Percentiles rank a stretch among this genome's conserved stretches.
Conservation (phyloP, 2,888 invertebrate species). For the Azorinus chamasolen region DNA sequence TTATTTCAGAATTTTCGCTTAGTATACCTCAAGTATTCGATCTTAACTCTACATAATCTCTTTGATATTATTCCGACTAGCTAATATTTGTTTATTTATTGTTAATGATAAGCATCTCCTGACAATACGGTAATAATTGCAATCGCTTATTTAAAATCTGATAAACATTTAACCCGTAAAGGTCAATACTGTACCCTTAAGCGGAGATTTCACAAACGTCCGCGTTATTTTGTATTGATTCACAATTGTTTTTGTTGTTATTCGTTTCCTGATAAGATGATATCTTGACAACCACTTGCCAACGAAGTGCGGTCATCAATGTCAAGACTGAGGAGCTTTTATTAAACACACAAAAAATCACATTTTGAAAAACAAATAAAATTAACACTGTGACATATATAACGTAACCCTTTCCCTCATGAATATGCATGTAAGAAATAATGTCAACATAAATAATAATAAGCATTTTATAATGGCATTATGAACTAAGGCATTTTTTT, state of each 20-base stretch:
- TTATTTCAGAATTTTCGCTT: too few relatives aligned
- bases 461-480: too few relatives aligned
- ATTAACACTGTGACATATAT: too few relatives aligned
- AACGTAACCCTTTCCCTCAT: too few relatives aligned
- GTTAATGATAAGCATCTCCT: constrained; percentile 45
- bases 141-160: neutral
- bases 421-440: too few relatives aligned
- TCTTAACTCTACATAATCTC: neutral
- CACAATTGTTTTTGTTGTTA: constrained; percentile 27
- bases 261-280: constrained; percentile 21
- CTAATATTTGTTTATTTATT: constrained; percentile 42
- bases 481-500: too few relatives aligned
- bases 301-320: neutral
- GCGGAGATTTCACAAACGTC: neutral
- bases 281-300: constrained; percentile 10
- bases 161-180: neutral
- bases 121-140: constrained; percentile 47
- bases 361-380: too few relatives aligned
- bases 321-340: neutral
- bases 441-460: too few relatives aligned
- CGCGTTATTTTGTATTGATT: constrained; percentile 15
- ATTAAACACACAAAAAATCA: too few relatives aligned
- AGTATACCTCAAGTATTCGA: too few relatives aligned
- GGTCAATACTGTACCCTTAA: neutral
- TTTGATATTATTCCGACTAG: constrained; percentile 28